A percentile compares a stretch with the other conserved stretches of the same genome.
These are phyloP conservation scores for Vulpes lagopus DNA, from an alignment of 2,113 vertebrate species.

Conservation along the genomic window DNA sequence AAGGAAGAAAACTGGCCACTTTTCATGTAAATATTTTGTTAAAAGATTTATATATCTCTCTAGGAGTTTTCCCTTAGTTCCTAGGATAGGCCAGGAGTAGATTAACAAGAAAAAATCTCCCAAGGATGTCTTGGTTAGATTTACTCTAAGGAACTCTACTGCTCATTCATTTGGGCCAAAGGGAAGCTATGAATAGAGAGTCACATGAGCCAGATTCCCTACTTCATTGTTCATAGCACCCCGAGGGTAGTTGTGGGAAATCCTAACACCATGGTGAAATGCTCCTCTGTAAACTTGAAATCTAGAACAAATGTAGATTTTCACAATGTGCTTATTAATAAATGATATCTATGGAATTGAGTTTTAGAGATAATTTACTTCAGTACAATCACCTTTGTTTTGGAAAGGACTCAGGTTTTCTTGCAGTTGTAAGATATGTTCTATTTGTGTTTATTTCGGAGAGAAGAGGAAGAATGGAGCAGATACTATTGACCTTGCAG, in stretches of 20 bases:
- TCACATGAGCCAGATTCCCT: slow-evolving; percentile 85
- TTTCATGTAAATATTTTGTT: slow-evolving; percentile 85
- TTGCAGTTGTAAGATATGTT: slow-evolving; percentile 66
- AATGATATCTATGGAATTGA: slow-evolving; percentile 84
- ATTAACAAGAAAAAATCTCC: slow-evolving; percentile 71
- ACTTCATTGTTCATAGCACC: slow-evolving; percentile 83
- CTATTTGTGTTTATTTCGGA: slow-evolving; percentile 69
- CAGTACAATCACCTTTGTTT: slow-evolving; percentile 73
- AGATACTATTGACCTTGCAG: slow-evolving; percentile 58
- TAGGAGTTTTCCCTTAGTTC: slow-evolving; percentile 85
- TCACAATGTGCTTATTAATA: slow-evolving; percentile 90
- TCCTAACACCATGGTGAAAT: slow-evolving; percentile 82
- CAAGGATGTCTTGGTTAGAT: slow-evolving; percentile 70
- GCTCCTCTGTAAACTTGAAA: slow-evolving; percentile 88
- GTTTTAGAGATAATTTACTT: slow-evolving; percentile 82
- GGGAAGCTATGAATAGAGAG: slow-evolving; percentile 86
- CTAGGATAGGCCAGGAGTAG: slow-evolving; percentile 73
- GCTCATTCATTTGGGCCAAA: slow-evolving; percentile 72
- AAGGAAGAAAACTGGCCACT: slow-evolving; percentile 79
- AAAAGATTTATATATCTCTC: slow-evolving; percentile 85
- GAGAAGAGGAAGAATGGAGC: slow-evolving; percentile 54
- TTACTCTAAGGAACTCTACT: slow-evolving; percentile 69
- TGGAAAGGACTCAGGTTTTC: slow-evolving; percentile 79
- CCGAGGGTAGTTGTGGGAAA: slow-evolving; percentile 80
- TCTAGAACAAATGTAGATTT: slow-evolving; percentile 88